phyloP scores from a whole-genome alignment of 1,140 invertebrate species.

The Drosophila asahinai region DNA sequence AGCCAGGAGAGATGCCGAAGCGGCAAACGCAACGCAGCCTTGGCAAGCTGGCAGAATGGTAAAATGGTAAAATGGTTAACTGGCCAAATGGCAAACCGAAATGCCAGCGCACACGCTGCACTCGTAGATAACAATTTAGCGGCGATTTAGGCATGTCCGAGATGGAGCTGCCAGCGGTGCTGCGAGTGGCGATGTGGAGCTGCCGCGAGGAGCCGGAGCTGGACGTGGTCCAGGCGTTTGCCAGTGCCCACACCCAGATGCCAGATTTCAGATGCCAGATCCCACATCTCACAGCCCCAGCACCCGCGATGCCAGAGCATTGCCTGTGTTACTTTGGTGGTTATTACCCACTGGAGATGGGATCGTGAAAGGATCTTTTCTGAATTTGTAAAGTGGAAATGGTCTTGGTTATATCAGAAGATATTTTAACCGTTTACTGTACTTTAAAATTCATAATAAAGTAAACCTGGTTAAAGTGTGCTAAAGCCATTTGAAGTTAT shows the following conservation, averaged over 20 bases:
- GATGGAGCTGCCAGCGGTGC: slow-evolving; percentile 34
- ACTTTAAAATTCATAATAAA: no score
- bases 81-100: slow-evolving; percentile 53
- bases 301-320: slow-evolving; percentile 55
- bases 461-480: no score
- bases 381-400: background rate
- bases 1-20: slow-evolving; percentile 53
- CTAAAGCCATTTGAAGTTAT: no score
- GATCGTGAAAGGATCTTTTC: slow-evolving; percentile 12
- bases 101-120: slow-evolving; percentile 78
- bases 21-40: slow-evolving; percentile 35
- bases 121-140: slow-evolving; percentile 84
- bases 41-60: slow-evolving; percentile 34
- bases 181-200: slow-evolving; percentile 15
- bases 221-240: background rate
- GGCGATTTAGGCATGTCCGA: slow-evolving; percentile 80
- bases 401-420: background rate
- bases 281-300: slow-evolving; percentile 54
- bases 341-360: slow-evolving; percentile 20
- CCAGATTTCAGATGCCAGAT: slow-evolving; percentile 45
- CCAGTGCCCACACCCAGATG: slow-evolving; percentile 39
- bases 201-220: slow-evolving; percentile 2
- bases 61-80: slow-evolving; percentile 35
- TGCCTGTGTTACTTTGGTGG: slow-evolving; percentile 1
- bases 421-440: background rate